Percentiles rank a stretch among this genome's conserved stretches.
Evolutionary conservation across 2,888 invertebrate genomes (phyloP).

Genomic region (Nebria brevicollis): DNA sequence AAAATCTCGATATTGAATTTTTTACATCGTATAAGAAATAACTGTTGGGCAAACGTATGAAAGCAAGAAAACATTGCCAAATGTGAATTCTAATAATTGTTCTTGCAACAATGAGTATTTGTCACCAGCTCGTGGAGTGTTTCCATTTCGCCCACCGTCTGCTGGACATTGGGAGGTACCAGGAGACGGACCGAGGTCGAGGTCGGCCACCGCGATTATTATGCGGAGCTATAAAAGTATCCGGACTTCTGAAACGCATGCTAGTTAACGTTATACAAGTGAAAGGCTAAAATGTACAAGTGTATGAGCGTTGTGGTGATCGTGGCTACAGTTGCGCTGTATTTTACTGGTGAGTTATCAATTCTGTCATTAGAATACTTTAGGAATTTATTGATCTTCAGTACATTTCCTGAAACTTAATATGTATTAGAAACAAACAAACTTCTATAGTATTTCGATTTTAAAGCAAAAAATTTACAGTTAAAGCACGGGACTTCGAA

Average conservation of each 20-base stretch:
- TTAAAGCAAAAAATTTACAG: too few species aligned
- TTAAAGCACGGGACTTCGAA: too few species aligned
- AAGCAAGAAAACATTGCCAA: neutral
- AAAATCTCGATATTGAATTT: too few species aligned
- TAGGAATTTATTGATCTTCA: neutral
- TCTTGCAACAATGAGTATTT: constrained; percentile 16
- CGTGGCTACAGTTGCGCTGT: constrained; percentile 22
- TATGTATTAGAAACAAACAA: too few species aligned
- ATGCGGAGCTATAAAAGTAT: constrained; percentile 4
- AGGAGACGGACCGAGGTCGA: constrained; percentile 36
- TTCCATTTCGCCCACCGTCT: constrained; percentile 4
- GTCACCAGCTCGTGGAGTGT: neutral
- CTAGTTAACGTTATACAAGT: constrained; percentile 14
- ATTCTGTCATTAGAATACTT: neutral
- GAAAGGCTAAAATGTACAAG: constrained; percentile 40
- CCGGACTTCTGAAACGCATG: neutral
- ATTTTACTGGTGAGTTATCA: constrained; percentile 15
- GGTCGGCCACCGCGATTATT: constrained; percentile 15
- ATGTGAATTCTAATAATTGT: neutral
- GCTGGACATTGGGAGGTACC: constrained; percentile 8
- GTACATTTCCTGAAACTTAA: neutral
- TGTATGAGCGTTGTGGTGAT: constrained; percentile 26
- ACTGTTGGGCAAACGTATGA: neutral
- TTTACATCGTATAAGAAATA: too few species aligned
- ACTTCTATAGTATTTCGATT: too few species aligned